A percentile compares a stretch with the other conserved stretches of the same genome.
phyloP scores from a whole-genome alignment of 2,797 vertebrate genomes.

The Sebastes vulpes region DNA sequence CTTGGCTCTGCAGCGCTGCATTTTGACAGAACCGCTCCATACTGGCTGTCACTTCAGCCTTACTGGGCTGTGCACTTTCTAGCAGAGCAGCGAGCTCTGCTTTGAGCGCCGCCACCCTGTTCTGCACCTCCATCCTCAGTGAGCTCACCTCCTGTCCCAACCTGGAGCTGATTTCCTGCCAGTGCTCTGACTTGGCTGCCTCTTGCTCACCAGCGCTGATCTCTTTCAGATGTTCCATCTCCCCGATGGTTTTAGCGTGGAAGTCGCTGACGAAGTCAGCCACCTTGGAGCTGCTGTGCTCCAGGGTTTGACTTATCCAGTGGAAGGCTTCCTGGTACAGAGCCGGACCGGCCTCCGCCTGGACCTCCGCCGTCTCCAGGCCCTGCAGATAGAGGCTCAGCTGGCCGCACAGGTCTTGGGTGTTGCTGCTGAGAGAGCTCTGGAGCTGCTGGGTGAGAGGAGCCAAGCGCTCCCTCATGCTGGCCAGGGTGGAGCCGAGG shows the following conservation, averaged over 20 bases:
- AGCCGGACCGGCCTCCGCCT: slow-evolving; percentile 8
- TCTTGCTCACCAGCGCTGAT: slow-evolving; percentile 42
- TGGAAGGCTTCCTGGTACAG: slow-evolving; percentile 65
- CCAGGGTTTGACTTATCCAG: slow-evolving; percentile 75
- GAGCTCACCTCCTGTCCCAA: slow-evolving; percentile 76
- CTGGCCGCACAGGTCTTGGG: slow-evolving; percentile 78
- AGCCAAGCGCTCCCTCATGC: slow-evolving; percentile 73
- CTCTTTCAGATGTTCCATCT: slow-evolving; percentile 66
- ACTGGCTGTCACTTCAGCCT: slow-evolving; percentile 40
- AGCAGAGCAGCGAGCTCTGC: slow-evolving; percentile 63
- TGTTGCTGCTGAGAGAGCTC: slow-evolving; percentile 74
- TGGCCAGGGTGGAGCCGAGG: slow-evolving; percentile 50
- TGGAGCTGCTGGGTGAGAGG: slow-evolving; percentile 81
- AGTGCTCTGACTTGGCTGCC: slow-evolving; percentile 41
- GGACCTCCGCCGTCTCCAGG: slow-evolving; percentile 52
- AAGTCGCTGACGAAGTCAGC: slow-evolving; percentile 75
- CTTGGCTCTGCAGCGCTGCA: slow-evolving; percentile 63
- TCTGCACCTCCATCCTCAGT: slow-evolving; percentile 70
- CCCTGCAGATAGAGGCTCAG: slow-evolving; percentile 74
- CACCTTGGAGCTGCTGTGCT: slow-evolving; percentile 68
- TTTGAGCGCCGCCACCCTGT: slow-evolving; percentile 62
- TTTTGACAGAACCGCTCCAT: slow-evolving; percentile 81
- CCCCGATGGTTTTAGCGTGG: slow-evolving; percentile 57
- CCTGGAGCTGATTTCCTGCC: slow-evolving; percentile 73
- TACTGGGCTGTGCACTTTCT: slow-evolving; percentile 24